Conservation (phyloP, 1,140 invertebrate genomes). For the Heliconius congener region DNA sequence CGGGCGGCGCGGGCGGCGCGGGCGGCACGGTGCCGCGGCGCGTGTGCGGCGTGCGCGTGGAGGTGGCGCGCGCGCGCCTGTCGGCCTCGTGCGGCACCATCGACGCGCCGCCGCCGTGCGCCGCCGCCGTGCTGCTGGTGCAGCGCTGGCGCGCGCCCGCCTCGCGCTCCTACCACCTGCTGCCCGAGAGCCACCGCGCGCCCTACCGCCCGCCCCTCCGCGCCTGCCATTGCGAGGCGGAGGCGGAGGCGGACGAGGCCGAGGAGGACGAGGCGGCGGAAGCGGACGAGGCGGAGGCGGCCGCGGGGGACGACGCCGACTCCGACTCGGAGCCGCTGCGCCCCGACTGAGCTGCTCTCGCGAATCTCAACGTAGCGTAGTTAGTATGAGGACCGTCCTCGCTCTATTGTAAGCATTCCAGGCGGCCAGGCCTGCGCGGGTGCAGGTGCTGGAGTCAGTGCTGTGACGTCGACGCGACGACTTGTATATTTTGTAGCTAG, state of each 20-base stretch:
- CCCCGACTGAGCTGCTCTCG: constrained; percentile 14
- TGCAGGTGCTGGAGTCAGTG: constrained; percentile 11
- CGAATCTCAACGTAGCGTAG: background rate
- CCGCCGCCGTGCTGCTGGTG: constrained; percentile 33
- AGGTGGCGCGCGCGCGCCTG: constrained; percentile 41
- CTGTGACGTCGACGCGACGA: background rate
- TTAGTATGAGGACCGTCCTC: background rate
- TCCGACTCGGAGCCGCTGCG: constrained; percentile 18
- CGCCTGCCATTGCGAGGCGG: constrained; percentile 13
- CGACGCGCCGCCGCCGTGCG: constrained; percentile 41
- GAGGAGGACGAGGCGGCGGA: constrained; percentile 12
- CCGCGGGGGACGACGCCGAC: constrained; percentile 18
- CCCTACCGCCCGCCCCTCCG: constrained; percentile 12
- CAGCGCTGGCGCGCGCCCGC: constrained; percentile 32
- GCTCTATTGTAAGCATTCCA: background rate
- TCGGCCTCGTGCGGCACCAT: constrained; percentile 56
- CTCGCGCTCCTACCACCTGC: constrained; percentile 42
- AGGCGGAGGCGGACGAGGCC: constrained; percentile 18
- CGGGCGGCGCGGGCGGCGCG: too few relatives aligned
- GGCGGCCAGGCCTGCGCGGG: background rate
- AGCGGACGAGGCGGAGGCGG: constrained; percentile 17
- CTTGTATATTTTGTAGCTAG: constrained; percentile 5
- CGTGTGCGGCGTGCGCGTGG: constrained; percentile 37
- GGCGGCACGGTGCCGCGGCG: constrained; percentile 34
- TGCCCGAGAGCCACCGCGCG: constrained; percentile 49